Percentiles rank a stretch among this genome's conserved stretches.
Evolutionary conservation across 1,140 invertebrate species (phyloP).

Genomic region (Grapholita molesta): DNA sequence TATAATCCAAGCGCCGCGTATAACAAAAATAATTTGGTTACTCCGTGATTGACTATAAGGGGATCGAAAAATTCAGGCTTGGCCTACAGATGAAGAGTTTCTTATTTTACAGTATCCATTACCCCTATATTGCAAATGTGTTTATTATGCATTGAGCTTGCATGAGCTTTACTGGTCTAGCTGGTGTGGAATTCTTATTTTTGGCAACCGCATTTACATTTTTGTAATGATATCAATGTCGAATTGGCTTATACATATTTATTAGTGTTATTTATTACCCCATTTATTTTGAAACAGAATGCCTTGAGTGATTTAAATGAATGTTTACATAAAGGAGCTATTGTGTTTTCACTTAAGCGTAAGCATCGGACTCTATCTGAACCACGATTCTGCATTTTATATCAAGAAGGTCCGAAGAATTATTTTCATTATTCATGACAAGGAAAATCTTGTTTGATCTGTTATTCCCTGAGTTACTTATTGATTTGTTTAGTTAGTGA

Average conservation of each 20-base stretch:
- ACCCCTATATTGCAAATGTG: neutral
- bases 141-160: neutral
- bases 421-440: neutral
- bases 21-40: too few species aligned
- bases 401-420: conserved; percentile 30
- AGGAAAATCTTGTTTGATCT: neutral
- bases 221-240: conserved; percentile 50
- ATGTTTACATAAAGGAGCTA: conserved; percentile 42
- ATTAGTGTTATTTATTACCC: conserved; percentile 59
- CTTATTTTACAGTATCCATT: neutral
- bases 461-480: too few species aligned
- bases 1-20: too few species aligned
- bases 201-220: conserved; percentile 53
- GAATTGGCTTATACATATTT: conserved; percentile 55
- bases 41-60: too few species aligned
- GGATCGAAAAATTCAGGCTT: too few species aligned
- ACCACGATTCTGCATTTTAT: conserved; percentile 40
- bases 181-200: conserved; percentile 49
- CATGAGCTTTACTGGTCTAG: neutral
- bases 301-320: conserved; percentile 43
- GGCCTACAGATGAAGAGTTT: too few species aligned
- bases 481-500: too few species aligned
- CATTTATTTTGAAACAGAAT: conserved; percentile 48
- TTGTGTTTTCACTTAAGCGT: conserved; percentile 46
- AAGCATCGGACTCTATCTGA: conserved; percentile 38